phyloP scores from a whole-genome alignment of 2,797 vertebrate genomes.

The Dallia pectoralis region DNA sequence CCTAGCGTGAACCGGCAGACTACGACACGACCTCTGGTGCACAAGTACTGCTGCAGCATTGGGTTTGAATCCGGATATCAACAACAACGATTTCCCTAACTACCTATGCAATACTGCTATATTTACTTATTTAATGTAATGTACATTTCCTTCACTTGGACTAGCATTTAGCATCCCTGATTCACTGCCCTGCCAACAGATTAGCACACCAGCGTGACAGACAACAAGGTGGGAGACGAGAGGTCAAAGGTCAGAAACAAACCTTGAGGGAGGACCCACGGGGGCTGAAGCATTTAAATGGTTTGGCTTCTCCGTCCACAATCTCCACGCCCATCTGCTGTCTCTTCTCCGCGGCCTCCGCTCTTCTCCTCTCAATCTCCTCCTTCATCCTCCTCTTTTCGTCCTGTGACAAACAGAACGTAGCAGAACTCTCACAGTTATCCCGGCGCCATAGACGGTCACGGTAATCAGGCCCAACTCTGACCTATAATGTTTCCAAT shows the following conservation, averaged over 20 bases:
- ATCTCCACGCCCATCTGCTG: slow-evolving; percentile 87
- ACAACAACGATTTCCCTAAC: too few relatives aligned
- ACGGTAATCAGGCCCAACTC: neutral
- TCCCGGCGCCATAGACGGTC: neutral
- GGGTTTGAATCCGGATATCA: too few relatives aligned
- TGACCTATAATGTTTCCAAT: neutral
- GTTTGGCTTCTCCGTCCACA: slow-evolving; percentile 80
- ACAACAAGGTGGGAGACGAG: neutral
- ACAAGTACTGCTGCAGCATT: too few relatives aligned
- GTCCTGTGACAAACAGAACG: slow-evolving; percentile 71
- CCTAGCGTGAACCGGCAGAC: too few relatives aligned
- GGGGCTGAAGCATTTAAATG: slow-evolving; percentile 93
- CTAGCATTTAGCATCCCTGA: neutral
- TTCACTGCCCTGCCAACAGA: neutral
- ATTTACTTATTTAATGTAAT: neutral
- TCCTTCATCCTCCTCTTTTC: slow-evolving; percentile 97
- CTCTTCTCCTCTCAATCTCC: slow-evolving; percentile 94
- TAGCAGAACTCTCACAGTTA: neutral
- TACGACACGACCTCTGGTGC: too few relatives aligned
- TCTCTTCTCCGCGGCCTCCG: slow-evolving; percentile 95
- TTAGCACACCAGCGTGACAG: neutral
- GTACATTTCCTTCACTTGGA: neutral
- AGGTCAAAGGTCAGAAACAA: slow-evolving; percentile 37
- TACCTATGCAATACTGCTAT: neutral
- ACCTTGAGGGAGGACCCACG: slow-evolving; percentile 95